phyloP scores from a whole-genome alignment of 2,797 vertebrate species.

The Anas bahamensis region DNA sequence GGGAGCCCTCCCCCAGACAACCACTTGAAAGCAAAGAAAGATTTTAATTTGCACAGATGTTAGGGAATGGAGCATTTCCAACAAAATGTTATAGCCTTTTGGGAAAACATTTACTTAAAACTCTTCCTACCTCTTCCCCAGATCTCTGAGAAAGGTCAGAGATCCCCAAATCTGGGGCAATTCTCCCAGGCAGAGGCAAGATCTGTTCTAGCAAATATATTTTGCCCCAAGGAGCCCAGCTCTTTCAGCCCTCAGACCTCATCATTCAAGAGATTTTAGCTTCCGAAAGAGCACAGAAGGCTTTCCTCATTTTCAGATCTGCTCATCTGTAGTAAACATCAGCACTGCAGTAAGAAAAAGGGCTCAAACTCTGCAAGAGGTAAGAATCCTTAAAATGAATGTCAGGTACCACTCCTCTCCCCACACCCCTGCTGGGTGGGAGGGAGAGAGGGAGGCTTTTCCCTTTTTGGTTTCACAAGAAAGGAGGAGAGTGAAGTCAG shows the following conservation, averaged over 20 bases:
- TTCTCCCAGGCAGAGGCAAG: background rate
- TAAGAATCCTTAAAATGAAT: background rate
- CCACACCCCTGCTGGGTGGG: background rate
- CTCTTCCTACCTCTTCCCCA: background rate
- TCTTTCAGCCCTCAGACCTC: background rate
- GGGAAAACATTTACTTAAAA: background rate
- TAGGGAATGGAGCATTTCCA: background rate
- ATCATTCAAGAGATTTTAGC: background rate
- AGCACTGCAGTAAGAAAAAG: background rate
- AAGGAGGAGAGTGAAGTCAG: background rate
- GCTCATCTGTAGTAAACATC: background rate
- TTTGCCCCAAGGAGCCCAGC: background rate
- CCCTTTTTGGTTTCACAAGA: background rate
- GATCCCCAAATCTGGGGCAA: background rate
- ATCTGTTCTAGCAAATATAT: accelerated
- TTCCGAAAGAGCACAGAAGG: background rate
- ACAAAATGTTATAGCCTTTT: background rate
- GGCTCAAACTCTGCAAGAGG: background rate
- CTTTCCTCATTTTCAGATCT: background rate
- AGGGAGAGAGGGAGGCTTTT: background rate
- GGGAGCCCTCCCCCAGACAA: background rate
- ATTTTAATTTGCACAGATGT: constrained; percentile 25
- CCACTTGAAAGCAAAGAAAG: background rate
- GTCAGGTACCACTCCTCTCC: background rate
- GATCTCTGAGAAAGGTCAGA: background rate